Conservation (phyloP, 2,888 invertebrate genomes). For the Hylaea fasciaria region DNA sequence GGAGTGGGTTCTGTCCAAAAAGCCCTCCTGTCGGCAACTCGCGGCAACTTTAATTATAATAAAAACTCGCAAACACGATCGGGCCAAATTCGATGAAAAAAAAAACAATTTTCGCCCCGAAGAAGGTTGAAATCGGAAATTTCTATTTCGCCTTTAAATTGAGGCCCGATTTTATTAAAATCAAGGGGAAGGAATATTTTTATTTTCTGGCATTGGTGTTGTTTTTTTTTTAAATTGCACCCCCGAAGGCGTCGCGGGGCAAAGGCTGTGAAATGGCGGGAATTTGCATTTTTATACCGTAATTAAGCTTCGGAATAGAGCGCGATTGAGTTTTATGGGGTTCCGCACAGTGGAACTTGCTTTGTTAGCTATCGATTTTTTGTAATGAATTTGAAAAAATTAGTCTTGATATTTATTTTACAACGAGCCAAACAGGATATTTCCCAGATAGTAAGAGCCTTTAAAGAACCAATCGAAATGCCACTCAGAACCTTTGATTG, state of each 20-base stretch:
- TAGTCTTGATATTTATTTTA: too few relatives aligned
- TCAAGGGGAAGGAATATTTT: conserved; percentile 40
- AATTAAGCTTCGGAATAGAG: conserved; percentile 33
- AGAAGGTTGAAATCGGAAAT: conserved; percentile 39
- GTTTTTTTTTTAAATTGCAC: conserved; percentile 39
- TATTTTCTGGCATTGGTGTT: conserved; percentile 40
- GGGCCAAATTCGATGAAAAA: conserved; percentile 25
- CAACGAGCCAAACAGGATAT: too few relatives aligned
- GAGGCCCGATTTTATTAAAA: conserved; percentile 42
- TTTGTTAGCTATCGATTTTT: conserved; percentile 20
- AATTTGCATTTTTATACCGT: conserved; percentile 43
- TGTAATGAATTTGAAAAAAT: conserved; percentile 17
- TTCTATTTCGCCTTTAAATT: conserved; percentile 46
- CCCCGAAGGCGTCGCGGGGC: conserved; percentile 23
- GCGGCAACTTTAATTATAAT: conserved; percentile 39
- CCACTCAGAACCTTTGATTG: too few relatives aligned
- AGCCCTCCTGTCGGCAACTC: conserved; percentile 10
- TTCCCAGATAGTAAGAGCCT: too few relatives aligned
- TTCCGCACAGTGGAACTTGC: conserved; percentile 18
- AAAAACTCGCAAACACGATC: conserved; percentile 35
- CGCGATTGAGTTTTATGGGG: conserved; percentile 35
- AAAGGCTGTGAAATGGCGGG: conserved; percentile 25
- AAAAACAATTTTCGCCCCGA: conserved; percentile 37
- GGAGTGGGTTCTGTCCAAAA: conserved; percentile 5
- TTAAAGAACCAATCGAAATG: too few relatives aligned